Evolutionary conservation across 2,113 vertebrate genomes (phyloP).

Genomic region (Laterallus jamaicensis): DNA sequence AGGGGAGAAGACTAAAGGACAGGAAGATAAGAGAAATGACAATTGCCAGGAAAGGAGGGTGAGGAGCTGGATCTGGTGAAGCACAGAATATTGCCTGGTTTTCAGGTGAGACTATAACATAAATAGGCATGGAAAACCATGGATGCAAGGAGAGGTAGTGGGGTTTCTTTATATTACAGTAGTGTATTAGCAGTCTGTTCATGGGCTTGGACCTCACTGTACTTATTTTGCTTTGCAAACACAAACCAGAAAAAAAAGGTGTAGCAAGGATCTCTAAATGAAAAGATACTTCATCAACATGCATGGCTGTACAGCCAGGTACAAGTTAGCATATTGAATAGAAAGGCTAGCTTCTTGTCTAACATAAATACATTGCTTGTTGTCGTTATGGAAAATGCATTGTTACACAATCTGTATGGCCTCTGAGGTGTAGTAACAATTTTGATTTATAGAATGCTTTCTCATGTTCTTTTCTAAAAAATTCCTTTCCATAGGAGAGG

Average conservation of each 20-base stretch:
- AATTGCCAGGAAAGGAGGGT: background rate
- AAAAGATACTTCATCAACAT: background rate
- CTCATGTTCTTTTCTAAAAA: background rate
- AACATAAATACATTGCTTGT: background rate
- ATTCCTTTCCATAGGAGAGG: background rate
- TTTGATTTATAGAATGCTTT: background rate
- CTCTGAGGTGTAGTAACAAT: background rate
- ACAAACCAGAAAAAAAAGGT: background rate
- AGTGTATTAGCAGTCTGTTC: background rate
- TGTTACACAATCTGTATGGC: background rate
- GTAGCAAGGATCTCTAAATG: background rate
- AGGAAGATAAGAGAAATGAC: background rate
- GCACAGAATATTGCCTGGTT: background rate
- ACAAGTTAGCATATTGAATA: background rate
- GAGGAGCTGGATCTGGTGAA: background rate
- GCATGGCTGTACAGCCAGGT: background rate
- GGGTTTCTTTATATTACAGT: background rate
- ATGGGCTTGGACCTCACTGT: background rate
- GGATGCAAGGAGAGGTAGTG: background rate
- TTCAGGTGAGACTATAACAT: background rate
- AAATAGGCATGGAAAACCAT: background rate
- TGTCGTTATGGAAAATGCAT: background rate
- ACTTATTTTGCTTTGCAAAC: background rate
- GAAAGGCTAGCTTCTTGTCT: background rate
- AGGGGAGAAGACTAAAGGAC: background rate